Base-by-base conservation (phyloP, 2,797 vertebrate species). In the Pseudochaenichthys georgianus region DNA sequence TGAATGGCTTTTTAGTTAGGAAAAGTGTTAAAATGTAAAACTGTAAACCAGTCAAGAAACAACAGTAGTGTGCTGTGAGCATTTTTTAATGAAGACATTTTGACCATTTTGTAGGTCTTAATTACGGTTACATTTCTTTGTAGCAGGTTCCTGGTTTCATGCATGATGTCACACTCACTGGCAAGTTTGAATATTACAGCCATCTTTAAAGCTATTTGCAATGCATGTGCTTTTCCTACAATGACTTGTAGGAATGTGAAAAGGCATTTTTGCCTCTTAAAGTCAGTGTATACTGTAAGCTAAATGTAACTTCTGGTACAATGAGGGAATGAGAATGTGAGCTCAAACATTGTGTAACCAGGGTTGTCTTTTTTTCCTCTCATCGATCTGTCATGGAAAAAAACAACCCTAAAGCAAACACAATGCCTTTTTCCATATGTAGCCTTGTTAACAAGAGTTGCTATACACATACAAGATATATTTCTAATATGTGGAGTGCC, bases 351-450 rank as follows among this genome's bases (percentile, higher is more conserved):
- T 87, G 73, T 78, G 81, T 77, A 88, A 90, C 52, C 16, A 61
- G 34, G 16, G 3, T 62, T 61, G 48, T 6, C 11, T 31, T 81
- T 38, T 28, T 88, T 81, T 75, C 69, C 64, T 76, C 9, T 66
- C 83, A 89, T 88, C 79, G 86, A 92, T 87, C 64, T 55, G 2
- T 80, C 41, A 19, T 43, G 50, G 64, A 71, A 70, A 84, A 75
- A 78, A 83, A 85, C 52, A 86, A 73, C 28, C 64, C 48, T 13
- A 64, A 82, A 85, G 54, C 78, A 89, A 86, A 87, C 53, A 87
- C 38, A 45, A 9, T 11, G 19, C 2, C 5, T 13, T 62, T 16
- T 0, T 17, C 21, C 46, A 62, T 61, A 62, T 51, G 3, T 6
- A 68, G 13, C 43, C 9, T 54, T 12, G 17, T 55, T 62, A 19